These are phyloP conservation scores for Epizoanthus rinbou DNA, from an alignment of 92 coral and sea anemone species.

Conservation along the genomic window DNA sequence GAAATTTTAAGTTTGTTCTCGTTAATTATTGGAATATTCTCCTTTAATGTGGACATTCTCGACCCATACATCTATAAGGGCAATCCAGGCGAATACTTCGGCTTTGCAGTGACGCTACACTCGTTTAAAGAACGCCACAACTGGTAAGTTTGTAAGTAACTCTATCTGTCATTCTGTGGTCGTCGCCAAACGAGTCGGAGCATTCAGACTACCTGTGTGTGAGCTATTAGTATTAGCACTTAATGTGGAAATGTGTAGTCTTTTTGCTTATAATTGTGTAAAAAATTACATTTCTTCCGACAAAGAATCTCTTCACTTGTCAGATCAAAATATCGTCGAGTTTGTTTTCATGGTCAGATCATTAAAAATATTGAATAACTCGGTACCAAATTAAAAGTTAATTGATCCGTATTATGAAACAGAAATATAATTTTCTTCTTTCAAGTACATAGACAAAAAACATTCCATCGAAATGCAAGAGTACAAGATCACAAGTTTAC, in stretches of 20 bases:
- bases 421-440: no score
- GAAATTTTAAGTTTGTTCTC: slow-evolving; percentile 17
- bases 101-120: slow-evolving; percentile 73
- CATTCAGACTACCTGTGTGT: neutral
- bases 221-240: neutral
- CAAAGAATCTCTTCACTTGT: neutral
- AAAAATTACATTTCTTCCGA: neutral
- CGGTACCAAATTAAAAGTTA: no score
- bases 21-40: neutral
- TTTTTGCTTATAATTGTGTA: neutral
- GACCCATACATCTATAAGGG: slow-evolving; percentile 64
- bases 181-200: neutral
- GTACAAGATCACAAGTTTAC: no score
- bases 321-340: no score
- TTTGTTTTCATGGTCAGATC: no score
- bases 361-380: no score
- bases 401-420: no score
- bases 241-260: neutral
- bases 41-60: slow-evolving; percentile 65
- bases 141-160: slow-evolving; percentile 42
- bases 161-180: neutral
- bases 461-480: no score
- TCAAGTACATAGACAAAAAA: no score
- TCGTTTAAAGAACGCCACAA: neutral
- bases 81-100: slow-evolving; percentile 70